phyloP scores from a whole-genome alignment of 2,888 invertebrate species.

The Archaeoteleia sp. region DNA sequence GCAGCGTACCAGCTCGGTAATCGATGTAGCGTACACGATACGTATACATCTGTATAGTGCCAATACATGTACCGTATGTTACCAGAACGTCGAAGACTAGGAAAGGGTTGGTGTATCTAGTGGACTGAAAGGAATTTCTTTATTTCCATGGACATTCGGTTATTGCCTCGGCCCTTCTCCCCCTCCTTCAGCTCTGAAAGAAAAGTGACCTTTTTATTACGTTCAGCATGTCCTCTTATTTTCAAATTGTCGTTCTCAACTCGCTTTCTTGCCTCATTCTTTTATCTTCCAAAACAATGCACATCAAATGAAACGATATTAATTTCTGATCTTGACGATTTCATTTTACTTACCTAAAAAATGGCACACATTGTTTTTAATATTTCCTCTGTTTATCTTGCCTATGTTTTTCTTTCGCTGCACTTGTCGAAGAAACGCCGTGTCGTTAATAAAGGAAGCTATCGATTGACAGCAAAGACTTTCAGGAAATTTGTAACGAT shows the following conservation, averaged over 20 bases:
- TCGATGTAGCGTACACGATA: constrained; percentile 58
- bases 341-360: neutral
- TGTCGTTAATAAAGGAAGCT: neutral
- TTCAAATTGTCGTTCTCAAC: constrained; percentile 2
- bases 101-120: constrained; percentile 13
- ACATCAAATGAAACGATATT: constrained; percentile 1
- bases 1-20: constrained; percentile 54
- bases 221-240: neutral
- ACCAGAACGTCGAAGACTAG: constrained; percentile 1
- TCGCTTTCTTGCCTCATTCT: neutral
- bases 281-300: neutral
- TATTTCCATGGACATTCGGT: constrained; percentile 18
- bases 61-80: constrained; percentile 7
- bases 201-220: constrained; percentile 14
- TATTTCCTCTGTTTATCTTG: too few relatives aligned
- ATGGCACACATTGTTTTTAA: too few relatives aligned
- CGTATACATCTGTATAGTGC: constrained; percentile 11
- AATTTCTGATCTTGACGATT: neutral
- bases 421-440: too few relatives aligned
- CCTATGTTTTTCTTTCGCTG: too few relatives aligned
- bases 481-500: constrained; percentile 1
- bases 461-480: neutral
- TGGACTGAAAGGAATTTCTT: constrained; percentile 30
- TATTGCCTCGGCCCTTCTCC: constrained; percentile 5
- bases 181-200: constrained; percentile 1